Percentiles rank a stretch among this genome's conserved stretches.
Conservation (phyloP, 2,797 vertebrate genomes). For the Liparis tanakae region DNA sequence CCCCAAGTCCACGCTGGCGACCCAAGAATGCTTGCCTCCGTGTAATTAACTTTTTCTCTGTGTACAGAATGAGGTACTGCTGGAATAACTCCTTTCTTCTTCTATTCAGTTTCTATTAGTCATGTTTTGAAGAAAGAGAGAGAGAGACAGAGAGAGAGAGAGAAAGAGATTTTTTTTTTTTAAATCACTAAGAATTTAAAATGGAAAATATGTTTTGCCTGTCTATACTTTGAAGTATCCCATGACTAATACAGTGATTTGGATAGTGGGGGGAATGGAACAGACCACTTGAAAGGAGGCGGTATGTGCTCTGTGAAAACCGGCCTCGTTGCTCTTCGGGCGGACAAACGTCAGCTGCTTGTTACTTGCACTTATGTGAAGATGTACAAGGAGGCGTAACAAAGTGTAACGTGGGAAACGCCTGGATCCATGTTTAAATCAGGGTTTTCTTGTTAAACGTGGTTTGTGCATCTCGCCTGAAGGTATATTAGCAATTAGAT, state of each 20-base stretch:
- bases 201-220: conserved; percentile 54
- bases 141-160: not conserved
- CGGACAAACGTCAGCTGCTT: conserved; percentile 50
- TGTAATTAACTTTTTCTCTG: conserved; percentile 83
- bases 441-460: conserved; percentile 53
- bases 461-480: conserved; percentile 53
- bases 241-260: conserved; percentile 71
- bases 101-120: conserved; percentile 76
- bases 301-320: conserved; percentile 45
- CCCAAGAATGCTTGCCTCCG: conserved; percentile 81
- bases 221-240: conserved; percentile 71
- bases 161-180: no score
- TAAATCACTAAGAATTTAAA: conserved; percentile 67
- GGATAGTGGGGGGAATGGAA: conserved; percentile 62
- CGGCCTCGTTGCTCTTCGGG: conserved; percentile 34
- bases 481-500: conserved; percentile 37
- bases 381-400: conserved; percentile 19
- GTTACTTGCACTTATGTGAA: conserved; percentile 16
- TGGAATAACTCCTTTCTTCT: conserved; percentile 71
- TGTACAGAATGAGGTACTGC: conserved; percentile 75
- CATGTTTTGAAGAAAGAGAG: conserved; percentile 62
- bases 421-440: conserved; percentile 48
- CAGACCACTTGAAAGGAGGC: conserved; percentile 57
- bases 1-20: conserved; percentile 76
- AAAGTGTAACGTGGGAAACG: conserved; percentile 18